A percentile compares a stretch with the other conserved stretches of the same genome.
phyloP scores from a whole-genome alignment of 1,140 invertebrate genomes.

The Elysia chlorotica region DNA sequence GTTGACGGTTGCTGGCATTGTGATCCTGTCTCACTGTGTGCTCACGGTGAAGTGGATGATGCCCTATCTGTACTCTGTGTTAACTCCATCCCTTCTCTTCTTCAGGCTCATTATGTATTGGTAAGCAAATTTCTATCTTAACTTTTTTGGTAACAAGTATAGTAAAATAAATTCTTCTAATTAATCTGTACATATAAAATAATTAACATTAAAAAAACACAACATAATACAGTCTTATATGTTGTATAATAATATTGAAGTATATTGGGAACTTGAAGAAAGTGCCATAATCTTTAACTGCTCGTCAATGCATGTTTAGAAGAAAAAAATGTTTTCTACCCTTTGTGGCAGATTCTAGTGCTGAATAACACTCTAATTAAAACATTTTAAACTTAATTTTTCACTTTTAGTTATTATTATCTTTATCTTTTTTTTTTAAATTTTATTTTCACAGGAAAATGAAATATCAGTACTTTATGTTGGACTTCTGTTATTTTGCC shows the following conservation, averaged over 20 bases:
- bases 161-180: no score
- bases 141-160: neutral
- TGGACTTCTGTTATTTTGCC: conserved; percentile 56
- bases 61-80: conserved; percentile 44
- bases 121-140: conserved; percentile 32
- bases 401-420: neutral
- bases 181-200: no score
- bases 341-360: no score
- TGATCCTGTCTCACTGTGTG: conserved; percentile 39
- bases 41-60: conserved; percentile 44
- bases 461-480: conserved; percentile 53
- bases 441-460: conserved; percentile 43
- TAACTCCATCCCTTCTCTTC: conserved; percentile 37
- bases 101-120: conserved; percentile 45
- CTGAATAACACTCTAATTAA: neutral
- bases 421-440: neutral
- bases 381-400: neutral
- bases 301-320: neutral
- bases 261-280: neutral
- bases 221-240: no score
- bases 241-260: no score
- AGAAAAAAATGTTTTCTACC: neutral
- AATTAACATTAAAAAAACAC: no score
- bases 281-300: neutral
- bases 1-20: conserved; percentile 32